Evolutionary conservation across 2,888 invertebrate species (phyloP).

Genomic region (Cephus sareptanus): DNA sequence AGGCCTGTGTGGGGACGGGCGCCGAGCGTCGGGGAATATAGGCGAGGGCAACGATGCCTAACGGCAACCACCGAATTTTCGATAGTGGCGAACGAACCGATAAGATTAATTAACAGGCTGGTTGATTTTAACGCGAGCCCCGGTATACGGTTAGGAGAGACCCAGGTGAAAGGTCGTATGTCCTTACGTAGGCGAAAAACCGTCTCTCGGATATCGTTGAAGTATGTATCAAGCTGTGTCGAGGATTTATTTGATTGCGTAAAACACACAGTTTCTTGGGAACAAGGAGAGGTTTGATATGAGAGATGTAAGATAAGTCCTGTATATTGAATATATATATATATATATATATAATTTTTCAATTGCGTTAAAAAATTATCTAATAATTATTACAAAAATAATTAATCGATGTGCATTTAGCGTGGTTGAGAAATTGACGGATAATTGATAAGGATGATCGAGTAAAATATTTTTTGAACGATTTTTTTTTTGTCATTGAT

Average conservation of each 20-base stretch:
- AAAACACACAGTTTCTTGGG: not conserved
- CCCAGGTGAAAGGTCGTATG: not conserved
- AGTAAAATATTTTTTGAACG: not conserved
- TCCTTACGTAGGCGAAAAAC: not conserved
- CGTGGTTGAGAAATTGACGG: not conserved
- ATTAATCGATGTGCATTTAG: not conserved
- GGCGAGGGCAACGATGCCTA: not conserved
- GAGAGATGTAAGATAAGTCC: not conserved
- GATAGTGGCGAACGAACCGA: not conserved
- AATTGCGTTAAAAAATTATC: not conserved
- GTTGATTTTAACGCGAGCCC: not conserved
- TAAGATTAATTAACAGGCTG: not conserved
- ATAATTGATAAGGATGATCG: not conserved
- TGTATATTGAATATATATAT: not conserved
- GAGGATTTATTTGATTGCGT: not conserved
- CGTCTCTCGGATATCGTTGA: not conserved
- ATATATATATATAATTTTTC: not conserved
- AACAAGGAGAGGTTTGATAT: not conserved
- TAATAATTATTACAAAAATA: not conserved
- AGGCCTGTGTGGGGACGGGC: not conserved
- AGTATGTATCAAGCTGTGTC: not conserved
- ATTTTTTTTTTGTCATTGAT: not conserved
- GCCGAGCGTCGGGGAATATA: not conserved
- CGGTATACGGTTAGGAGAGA: not conserved
- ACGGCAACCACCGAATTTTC: not conserved